Evolutionary conservation across 2,888 invertebrate genomes (phyloP).

Genomic region (Tortrix viridana): DNA sequence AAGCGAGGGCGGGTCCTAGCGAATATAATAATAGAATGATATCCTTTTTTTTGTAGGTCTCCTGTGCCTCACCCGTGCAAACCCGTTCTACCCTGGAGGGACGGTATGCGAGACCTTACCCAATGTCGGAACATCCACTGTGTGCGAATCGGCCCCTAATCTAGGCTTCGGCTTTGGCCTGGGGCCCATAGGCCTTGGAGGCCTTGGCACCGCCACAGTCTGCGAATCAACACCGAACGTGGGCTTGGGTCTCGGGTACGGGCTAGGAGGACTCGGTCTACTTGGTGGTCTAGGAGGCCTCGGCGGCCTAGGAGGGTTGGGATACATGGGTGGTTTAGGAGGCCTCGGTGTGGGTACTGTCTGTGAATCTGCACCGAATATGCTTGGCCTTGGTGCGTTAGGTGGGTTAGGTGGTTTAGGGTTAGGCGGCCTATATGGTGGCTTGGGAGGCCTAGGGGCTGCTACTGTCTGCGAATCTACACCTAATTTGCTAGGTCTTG

Average conservation of each 20-base stretch:
- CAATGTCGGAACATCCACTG: constrained; percentile 38
- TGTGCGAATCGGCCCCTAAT: constrained; percentile 36
- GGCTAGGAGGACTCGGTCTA: not conserved
- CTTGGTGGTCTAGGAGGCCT: not conserved
- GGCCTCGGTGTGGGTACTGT: constrained; percentile 6
- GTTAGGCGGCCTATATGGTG: not conserved
- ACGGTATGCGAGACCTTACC: constrained; percentile 33
- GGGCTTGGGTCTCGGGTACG: constrained; percentile 1
- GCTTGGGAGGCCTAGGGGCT: not conserved
- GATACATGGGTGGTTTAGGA: not conserved
- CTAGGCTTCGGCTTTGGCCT: constrained; percentile 22
- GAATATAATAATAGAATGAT: too few relatives aligned
- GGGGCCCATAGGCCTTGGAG: not conserved
- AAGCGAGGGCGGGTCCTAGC: too few relatives aligned
- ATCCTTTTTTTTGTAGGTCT: constrained; percentile 51
- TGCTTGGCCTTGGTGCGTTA: not conserved
- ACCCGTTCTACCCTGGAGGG: constrained; percentile 47
- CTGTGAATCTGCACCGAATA: constrained; percentile 8
- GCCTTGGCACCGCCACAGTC: constrained; percentile 36
- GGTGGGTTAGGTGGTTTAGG: not conserved
- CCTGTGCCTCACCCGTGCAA: constrained; percentile 54
- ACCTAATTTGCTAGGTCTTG: constrained; percentile 1
- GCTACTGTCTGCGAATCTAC: constrained; percentile 38
- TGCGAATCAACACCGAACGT: constrained; percentile 41
- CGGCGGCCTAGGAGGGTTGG: not conserved